Base-by-base conservation (phyloP, 2,113 vertebrate species). In the Parus major region DNA sequence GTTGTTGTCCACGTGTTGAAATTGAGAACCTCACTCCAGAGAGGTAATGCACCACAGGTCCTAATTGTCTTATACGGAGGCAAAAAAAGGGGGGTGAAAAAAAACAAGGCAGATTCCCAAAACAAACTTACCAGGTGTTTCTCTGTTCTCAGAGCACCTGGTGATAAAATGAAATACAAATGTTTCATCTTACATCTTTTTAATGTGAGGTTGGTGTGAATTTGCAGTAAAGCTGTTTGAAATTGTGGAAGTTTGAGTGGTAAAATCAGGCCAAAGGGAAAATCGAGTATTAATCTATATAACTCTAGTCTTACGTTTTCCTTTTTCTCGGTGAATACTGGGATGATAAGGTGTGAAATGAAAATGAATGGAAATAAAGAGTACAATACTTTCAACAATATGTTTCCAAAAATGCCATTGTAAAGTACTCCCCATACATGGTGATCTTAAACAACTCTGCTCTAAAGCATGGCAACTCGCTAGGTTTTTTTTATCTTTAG, bases 81-180 rank as follows among this genome's bases (percentile, higher is more conserved):
- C n/a, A 33, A 13, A 29, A 31, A 44, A 27, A 35, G 12, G 0
- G 0, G 13, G 4, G 7, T 5, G 6, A 0, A 33, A 42, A 16
- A 25, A 66, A 20, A 23, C 42, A 72, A 33, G 33, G 7, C 31
- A 7, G 2, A 55, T 71, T 76, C 15, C 64, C 82, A n/a, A n/a
- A 47, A 56, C 28, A n/a, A 23, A 19, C 33, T 68, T 93, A 66
- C 1, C 44, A 9, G 17, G 47, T 90, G 56, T 52, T 87, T 25
- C 50, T 84, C 72, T 90, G 19, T 75, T 80, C 52, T 85, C 18
- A 64, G 46, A 60, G 44, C 28, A 69, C 46, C 56, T 46, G 57
- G n/a, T 73, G 49, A 56, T 78, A 71, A 84, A 73, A 72, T 3
- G 19, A 78, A 72, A 61, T 28, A 7, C 14, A 77, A 60, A 39